Evolutionary conservation across 2,113 vertebrate species (phyloP).

Genomic region (Tauraco erythrolophus): DNA sequence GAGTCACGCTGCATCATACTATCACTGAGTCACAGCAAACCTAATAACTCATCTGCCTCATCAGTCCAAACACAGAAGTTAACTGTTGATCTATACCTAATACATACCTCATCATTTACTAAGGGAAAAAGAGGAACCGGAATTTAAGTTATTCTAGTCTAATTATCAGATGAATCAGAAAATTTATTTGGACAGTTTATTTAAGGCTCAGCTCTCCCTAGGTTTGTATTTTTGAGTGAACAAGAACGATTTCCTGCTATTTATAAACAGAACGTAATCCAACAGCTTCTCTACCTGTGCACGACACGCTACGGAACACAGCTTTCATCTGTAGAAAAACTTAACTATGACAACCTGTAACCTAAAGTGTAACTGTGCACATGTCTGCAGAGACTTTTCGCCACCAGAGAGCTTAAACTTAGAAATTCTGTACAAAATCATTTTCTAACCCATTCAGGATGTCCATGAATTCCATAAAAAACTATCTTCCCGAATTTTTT

Average conservation of each 20-base stretch:
- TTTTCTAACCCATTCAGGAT: background rate
- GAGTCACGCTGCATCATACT: background rate
- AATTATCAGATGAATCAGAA: background rate
- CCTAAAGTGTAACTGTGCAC: background rate
- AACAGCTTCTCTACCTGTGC: background rate
- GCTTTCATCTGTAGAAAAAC: background rate
- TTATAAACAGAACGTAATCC: background rate
- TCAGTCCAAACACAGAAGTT: background rate
- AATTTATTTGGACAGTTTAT: background rate
- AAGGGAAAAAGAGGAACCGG: background rate
- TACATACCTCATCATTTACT: background rate
- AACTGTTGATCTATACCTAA: background rate
- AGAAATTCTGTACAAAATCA: background rate
- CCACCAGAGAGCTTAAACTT: background rate
- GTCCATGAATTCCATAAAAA: background rate
- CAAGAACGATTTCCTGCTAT: background rate
- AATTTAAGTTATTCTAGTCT: background rate
- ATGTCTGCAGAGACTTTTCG: background rate
- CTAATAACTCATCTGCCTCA: background rate
- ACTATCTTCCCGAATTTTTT: background rate
- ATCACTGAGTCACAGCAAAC: background rate
- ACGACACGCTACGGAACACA: background rate
- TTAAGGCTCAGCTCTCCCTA: background rate
- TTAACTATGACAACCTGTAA: background rate
- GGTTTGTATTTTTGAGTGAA: background rate